These are phyloP conservation scores for Agriopis marginaria DNA, from an alignment of 2,888 invertebrate genomes.

Conservation along the genomic window DNA sequence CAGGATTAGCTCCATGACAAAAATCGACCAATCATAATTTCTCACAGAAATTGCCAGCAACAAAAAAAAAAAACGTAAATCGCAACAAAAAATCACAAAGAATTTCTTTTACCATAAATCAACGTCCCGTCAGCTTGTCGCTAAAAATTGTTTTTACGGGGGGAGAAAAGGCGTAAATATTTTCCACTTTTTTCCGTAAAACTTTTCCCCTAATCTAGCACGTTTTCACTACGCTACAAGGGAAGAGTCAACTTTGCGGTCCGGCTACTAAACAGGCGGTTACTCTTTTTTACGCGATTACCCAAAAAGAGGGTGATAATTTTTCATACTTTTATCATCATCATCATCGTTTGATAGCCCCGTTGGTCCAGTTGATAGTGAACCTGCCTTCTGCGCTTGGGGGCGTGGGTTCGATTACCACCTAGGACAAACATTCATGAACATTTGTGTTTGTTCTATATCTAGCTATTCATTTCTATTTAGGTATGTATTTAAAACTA, in stretches of 20 bases:
- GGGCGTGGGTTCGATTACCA: no score
- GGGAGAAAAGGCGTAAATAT: slow-evolving; percentile 4
- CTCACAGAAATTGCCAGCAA: neutral
- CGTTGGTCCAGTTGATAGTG: no score
- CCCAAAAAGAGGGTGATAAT: no score
- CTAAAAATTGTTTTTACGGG: slow-evolving; percentile 10
- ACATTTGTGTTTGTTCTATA: no score
- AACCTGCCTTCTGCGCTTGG: no score
- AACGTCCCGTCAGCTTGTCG: slow-evolving; percentile 7
- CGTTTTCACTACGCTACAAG: slow-evolving; percentile 3
- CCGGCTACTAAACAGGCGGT: slow-evolving; percentile 7
- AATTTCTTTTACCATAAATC: slow-evolving; percentile 15
- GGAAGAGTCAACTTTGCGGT: slow-evolving; percentile 10
- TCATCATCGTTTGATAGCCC: no score
- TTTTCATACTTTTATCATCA: no score
- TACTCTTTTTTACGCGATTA: neutral
- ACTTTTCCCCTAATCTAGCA: slow-evolving; percentile 14
- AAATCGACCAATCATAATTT: neutral
- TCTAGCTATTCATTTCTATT: no score
- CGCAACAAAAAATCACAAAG: neutral
- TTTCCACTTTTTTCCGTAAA: slow-evolving; percentile 9
- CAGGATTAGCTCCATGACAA: neutral
- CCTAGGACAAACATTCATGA: no score
- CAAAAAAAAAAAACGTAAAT: neutral
- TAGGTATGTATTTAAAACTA: no score